Conservation (phyloP, 2,797 vertebrate genomes). For the Parambassis ranga region DNA sequence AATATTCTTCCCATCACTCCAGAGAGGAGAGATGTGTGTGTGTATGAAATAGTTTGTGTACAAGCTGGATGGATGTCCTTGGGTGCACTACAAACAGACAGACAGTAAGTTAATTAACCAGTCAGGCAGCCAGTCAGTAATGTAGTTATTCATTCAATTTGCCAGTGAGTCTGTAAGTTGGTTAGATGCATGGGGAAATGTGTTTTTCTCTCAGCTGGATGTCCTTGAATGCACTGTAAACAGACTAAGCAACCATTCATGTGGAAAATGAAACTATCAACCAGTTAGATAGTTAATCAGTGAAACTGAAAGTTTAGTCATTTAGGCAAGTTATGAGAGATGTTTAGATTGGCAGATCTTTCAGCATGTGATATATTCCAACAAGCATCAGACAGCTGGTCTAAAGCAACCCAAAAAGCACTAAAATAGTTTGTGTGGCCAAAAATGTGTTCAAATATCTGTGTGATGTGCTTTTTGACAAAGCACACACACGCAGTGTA, state of each 20-base stretch:
- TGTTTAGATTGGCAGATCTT: too few relatives aligned
- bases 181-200: conserved; percentile 33
- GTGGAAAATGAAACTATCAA: conserved; percentile 33
- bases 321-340: background rate
- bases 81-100: conserved; percentile 59
- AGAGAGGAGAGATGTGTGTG: conserved; percentile 32
- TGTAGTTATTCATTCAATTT: conserved; percentile 49
- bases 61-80: conserved; percentile 60
- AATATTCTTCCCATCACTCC: conserved; percentile 65
- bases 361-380: background rate
- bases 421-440: too few relatives aligned
- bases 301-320: conserved; percentile 13
- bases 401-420: too few relatives aligned
- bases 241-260: background rate
- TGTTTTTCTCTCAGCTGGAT: conserved; percentile 35
- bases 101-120: conserved; percentile 65
- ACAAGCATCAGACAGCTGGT: background rate
- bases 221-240: conserved; percentile 41
- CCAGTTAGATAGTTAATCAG: conserved; percentile 23
- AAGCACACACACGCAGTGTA: too few relatives aligned
- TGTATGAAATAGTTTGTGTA: conserved; percentile 42
- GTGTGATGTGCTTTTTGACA: too few relatives aligned
- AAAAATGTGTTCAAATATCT: too few relatives aligned
- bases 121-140: conserved; percentile 54
- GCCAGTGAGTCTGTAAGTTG: conserved; percentile 32